Base-by-base conservation (phyloP, 2,797 vertebrate species). In the Enteromius unitaeniatus region DNA sequence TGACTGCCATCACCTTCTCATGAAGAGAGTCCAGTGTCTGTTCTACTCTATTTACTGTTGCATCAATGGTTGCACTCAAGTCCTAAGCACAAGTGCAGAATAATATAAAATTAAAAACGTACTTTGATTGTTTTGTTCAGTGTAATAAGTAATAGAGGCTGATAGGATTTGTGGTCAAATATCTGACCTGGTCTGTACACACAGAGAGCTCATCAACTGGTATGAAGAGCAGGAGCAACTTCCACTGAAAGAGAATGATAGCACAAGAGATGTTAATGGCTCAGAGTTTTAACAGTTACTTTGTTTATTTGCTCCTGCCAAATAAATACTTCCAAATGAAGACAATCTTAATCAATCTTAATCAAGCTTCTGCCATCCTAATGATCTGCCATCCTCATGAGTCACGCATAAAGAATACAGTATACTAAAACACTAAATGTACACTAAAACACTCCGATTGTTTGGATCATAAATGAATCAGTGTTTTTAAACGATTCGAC, bases 191-290 rank as follows among this genome's bases (percentile, higher is more conserved):
- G 78, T 87, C 86, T 53, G 93, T 89, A 75, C 92, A 94, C 80
- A 87, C 51, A 79, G 92, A 93, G 19, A 90, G 31, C 42, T 90
- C 88, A 84, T 93, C 92, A 84, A 88, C 85, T 0, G 90, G 84
- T 13, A 93, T 88, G 72, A 95, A 93, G 75, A 95, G 47, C 81
- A 96, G 83, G 75, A 93, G 84, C 14, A 95, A 82, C 84, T 93
- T 94, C 95, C 95, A 95, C 94, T 95, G 81, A 31, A 23, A 67
- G 21, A 69, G 11, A 74, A 53, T 37, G 31, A 67, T 7, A 72
- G 47, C 13, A 47, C 49, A 55, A 11, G 40, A 49, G 34, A 34
- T 45, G 4, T 76, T 55, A 49, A 62, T 60, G 26, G 49, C 17
- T 72, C 49, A 70, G 19, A 70, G 37, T 53, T 53, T 34, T 53